These are phyloP conservation scores for Rhinolophus ferrumequinum DNA, from an alignment of 2,113 vertebrate genomes.

Conservation along the genomic window DNA sequence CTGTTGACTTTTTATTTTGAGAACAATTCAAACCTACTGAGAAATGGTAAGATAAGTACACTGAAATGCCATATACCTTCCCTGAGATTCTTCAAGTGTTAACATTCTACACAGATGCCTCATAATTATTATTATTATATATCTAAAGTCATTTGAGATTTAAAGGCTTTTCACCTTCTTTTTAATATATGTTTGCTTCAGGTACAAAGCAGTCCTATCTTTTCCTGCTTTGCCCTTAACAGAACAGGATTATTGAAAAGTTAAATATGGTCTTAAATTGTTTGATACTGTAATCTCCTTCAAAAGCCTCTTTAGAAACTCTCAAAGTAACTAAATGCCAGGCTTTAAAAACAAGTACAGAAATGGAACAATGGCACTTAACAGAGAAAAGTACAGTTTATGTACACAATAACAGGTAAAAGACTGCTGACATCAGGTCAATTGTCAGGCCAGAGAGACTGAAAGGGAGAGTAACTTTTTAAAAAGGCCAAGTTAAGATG, in stretches of 20 bases:
- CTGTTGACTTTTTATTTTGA: neutral
- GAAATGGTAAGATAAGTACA: neutral
- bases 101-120: neutral
- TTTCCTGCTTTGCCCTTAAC: neutral
- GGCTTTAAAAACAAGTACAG: neutral
- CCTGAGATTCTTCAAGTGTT: neutral
- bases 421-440: neutral
- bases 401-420: neutral
- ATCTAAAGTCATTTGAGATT: neutral
- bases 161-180: neutral
- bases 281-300: neutral
- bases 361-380: neutral
- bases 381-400: neutral
- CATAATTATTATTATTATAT: neutral
- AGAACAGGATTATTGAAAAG: neutral
- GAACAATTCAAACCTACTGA: neutral
- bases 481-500: neutral
- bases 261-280: neutral
- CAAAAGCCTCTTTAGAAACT: slow-evolving; percentile 31
- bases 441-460: neutral
- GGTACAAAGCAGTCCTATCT: neutral
- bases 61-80: neutral
- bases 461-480: neutral
- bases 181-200: neutral
- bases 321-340: neutral